Evolutionary conservation across 2,113 vertebrate species (phyloP), one percentile per base, ranked within the genome.

Genomic region (Tragelaphus imberbis): DNA sequence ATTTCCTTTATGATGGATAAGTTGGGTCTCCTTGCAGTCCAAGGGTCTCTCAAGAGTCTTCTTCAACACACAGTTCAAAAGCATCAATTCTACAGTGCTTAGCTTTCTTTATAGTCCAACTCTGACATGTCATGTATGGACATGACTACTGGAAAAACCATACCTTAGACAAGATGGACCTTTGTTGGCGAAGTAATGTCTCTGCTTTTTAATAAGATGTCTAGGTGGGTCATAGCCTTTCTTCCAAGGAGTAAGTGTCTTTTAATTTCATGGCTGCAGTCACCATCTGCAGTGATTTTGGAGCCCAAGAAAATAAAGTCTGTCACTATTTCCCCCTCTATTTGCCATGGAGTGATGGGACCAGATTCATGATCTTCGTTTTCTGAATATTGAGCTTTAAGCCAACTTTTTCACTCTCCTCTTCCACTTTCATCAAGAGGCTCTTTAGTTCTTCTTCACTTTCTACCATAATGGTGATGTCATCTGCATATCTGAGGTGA

Each of bases 321-420:
- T n/a, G 30, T 2, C 33, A 19, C 33, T 68, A 16, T 68, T 68
- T 68, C 16, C 33, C 63, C 16, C 2, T 19, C 63, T 68, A n/a
- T 68, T n/a, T 68, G 3, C 16, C 1, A 0, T 68, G 63, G 1
- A 68, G 63, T 68, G 33, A 68, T 68, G 33, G 33, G 63, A n/a
- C 63, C 0, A 0, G 16, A 68, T 68, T 7, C 33, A 68, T n/a
- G 7, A 19, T 19, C 33, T 68, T n/a, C 0, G 7, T n/a, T n/a
- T 68, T 65, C 16, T n/a, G 33, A n/a, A n/a, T n/a, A 16, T n/a
- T 65, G 63, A 65, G 30, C 0, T 65, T 65, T 19, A 9, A 65
- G 16, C 63, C 63, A 65, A 9, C 7, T n/a, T 65, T n/a, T 65
- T n/a, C 61, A 3, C 27, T 14, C 59, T 61, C 27, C 27, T 61